Evolutionary conservation across 2,888 invertebrate species (phyloP), one percentile per base, ranked within the genome.

Genomic region (Norana najaformis): DNA sequence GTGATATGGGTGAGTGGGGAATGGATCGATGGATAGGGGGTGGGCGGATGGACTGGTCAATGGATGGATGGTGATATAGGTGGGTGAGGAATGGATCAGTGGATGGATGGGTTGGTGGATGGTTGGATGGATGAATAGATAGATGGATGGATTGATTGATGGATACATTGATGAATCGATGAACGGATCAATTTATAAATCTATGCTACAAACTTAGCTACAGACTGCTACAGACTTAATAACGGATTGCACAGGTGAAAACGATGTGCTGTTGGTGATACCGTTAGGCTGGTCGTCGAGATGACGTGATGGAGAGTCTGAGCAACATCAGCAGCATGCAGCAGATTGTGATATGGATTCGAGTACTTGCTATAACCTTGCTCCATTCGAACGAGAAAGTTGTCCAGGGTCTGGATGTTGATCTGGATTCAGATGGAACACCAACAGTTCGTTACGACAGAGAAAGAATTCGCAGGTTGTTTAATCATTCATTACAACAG

Each of bases 341-440:
- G 96, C 94, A 98, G 97, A 95, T 98, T 98, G 96, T 98, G 98
- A 96, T 98, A 98, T 38, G 98, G 98, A 95, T 98, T 98, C 93
- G 97, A 96, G 95, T 97, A 97, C 94, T 97, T 97, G 95, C 97
- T 97, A 95, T 98, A 98, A 38, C 98, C 98, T 93, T 97, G 97
- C 95, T 98, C 98, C 94, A 98, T 96, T 93, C 96, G 96, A 92
- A 96, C 96, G 93, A 98, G 96, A 95, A 98, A 98, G 94, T 96
- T 97, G 95, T 98, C 98, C 94, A 98, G 95, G 35, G 97, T 96
- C 88, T 96, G 96, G 11, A 97, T 96, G 88, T 97, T 96, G 89
- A 97, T 97, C 97, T 97, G 93, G 16, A 69, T 6, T n/a, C n/a
- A 69, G 30, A 69, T 16, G 30, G 11, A 8, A 53, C 53, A 69